Percentiles rank a stretch among this genome's conserved stretches.
These are phyloP conservation scores for Turdus rufiventris DNA, from an alignment of 2,113 vertebrate species.

Conservation along the genomic window DNA sequence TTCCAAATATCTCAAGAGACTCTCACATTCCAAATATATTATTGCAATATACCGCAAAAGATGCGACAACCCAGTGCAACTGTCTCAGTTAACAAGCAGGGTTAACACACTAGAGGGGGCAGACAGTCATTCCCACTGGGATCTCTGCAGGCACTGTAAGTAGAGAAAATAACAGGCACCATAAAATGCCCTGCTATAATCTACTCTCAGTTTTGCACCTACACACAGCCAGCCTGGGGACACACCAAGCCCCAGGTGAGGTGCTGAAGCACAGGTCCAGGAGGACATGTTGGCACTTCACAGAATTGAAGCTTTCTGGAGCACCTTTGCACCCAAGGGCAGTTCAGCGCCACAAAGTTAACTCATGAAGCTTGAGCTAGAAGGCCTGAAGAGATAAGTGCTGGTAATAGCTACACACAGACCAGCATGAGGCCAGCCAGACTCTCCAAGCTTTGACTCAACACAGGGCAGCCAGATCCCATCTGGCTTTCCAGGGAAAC, in stretches of 20 bases:
- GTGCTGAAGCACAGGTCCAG: not conserved
- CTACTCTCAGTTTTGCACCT: not conserved
- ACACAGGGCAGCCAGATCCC: not conserved
- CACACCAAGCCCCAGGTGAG: accelerated
- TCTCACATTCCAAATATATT: not conserved
- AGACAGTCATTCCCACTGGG: accelerated
- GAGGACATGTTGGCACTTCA: not conserved
- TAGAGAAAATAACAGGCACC: not conserved
- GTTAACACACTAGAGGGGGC: not conserved
- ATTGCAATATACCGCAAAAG: not conserved
- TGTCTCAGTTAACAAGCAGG: accelerated
- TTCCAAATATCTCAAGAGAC: not conserved
- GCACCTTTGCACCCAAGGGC: not conserved
- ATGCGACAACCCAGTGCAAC: not conserved
- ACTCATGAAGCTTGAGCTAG: not conserved
- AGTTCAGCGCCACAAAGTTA: not conserved
- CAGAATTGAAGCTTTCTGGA: not conserved
- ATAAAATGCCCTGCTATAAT: not conserved
- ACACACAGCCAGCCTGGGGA: not conserved
- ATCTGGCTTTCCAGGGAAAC: not conserved
- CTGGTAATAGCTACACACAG: not conserved
- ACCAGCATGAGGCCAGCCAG: not conserved
- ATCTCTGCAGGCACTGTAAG: not conserved
- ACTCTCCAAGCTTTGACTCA: not conserved
- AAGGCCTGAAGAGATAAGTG: not conserved